phyloP scores from a whole-genome alignment of 2,113 vertebrate species.

The Sakesphorus luctuosus region DNA sequence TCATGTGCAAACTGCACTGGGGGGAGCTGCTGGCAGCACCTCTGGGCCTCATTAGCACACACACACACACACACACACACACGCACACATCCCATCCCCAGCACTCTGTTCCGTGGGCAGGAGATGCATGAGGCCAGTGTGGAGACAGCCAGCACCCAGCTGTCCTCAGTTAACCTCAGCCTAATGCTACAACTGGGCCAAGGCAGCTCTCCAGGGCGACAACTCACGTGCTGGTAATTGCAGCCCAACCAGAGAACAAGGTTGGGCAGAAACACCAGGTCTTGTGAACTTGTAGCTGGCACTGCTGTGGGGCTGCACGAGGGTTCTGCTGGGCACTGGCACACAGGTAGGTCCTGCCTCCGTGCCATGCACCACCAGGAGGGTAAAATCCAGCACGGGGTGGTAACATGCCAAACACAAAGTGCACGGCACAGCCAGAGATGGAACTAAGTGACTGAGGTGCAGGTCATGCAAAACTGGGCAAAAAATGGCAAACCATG shows the following conservation, averaged over 20 bases:
- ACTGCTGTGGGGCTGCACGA: neutral
- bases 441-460: neutral
- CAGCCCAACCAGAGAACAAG: neutral
- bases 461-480: neutral
- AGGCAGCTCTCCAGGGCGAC: neutral
- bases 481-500: neutral
- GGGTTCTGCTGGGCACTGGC: neutral
- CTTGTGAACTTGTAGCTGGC: neutral
- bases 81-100: neutral
- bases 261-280: neutral
- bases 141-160: neutral
- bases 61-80: neutral
- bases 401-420: neutral
- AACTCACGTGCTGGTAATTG: neutral
- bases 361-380: neutral
- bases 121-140: neutral
- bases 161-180: slow-evolving; percentile 51
- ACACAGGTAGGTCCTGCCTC: neutral
- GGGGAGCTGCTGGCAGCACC: slow-evolving; percentile 37
- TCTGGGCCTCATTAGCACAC: slow-evolving; percentile 64
- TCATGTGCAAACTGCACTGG: slow-evolving; percentile 44
- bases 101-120: neutral
- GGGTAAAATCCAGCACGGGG: neutral
- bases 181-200: neutral
- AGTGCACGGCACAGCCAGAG: neutral